A percentile compares a stretch with the other conserved stretches of the same genome.
Evolutionary conservation across 2,113 vertebrate genomes (phyloP).

Genomic region (Pagrus major): DNA sequence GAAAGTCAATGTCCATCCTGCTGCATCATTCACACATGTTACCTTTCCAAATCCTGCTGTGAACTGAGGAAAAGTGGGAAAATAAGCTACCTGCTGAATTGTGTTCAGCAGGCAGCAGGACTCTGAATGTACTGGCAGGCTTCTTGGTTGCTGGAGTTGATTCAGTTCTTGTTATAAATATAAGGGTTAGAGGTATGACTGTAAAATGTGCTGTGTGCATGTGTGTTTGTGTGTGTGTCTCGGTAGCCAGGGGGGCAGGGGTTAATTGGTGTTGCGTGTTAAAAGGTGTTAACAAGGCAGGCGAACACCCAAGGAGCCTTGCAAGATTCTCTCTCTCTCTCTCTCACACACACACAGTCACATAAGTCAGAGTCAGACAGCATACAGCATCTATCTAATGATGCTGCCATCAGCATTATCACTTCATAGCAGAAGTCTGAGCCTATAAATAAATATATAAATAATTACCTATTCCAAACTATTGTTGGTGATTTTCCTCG

Average conservation of each 20-base stretch:
- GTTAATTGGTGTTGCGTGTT: conserved; percentile 92
- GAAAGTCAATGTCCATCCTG: neutral
- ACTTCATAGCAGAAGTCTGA: neutral
- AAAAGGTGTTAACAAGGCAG: conserved; percentile 94
- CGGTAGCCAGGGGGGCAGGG: conserved; percentile 80
- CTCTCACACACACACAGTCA: neutral
- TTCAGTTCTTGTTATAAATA: conserved; percentile 49
- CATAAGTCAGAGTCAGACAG: neutral
- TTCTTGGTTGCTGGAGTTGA: conserved; percentile 6
- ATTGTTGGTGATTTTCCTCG: neutral
- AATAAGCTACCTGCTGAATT: neutral
- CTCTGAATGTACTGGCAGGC: neutral
- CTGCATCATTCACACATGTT: neutral
- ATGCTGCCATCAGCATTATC: neutral
- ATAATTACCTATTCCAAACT: too few species aligned
- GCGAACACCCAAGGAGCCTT: conserved; percentile 91
- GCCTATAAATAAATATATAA: neutral
- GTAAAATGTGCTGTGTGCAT: conserved; percentile 45
- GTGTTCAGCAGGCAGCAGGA: neutral
- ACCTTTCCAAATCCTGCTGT: neutral
- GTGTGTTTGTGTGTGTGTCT: conserved; percentile 50
- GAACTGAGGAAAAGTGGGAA: neutral
- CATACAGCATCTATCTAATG: neutral
- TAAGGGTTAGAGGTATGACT: conserved; percentile 45
- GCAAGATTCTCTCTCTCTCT: conserved; percentile 63